Evolutionary conservation across 2,888 invertebrate genomes (phyloP).

Genomic region (Lucinisca nassula): DNA sequence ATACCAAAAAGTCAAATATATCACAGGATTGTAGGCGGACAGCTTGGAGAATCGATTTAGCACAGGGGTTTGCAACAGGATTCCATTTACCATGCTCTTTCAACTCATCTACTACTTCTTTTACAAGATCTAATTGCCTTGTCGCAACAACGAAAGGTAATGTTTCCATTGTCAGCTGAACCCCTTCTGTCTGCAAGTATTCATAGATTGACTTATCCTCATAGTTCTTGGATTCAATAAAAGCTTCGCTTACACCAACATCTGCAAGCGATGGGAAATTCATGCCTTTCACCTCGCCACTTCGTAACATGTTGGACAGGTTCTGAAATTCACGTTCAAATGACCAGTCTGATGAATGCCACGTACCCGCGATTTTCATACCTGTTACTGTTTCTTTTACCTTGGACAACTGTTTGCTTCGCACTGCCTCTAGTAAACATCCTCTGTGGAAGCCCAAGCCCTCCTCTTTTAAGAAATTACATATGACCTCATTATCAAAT

Average conservation of each 20-base stretch:
- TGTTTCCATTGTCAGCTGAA: background rate
- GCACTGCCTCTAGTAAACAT: background rate
- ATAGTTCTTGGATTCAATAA: background rate
- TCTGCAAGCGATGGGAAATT: background rate
- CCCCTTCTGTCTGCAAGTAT: background rate
- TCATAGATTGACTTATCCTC: conserved; percentile 2
- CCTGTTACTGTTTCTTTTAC: background rate
- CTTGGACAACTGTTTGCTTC: background rate
- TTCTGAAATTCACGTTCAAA: background rate
- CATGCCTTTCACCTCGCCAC: background rate
- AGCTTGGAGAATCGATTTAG: background rate
- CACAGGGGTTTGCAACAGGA: background rate
- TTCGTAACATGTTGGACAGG: background rate
- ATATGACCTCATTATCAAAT: background rate
- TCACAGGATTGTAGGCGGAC: background rate
- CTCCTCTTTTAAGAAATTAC: background rate
- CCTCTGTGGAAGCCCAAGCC: background rate
- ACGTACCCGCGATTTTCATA: background rate
- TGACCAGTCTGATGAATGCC: background rate
- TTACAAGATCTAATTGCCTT: background rate
- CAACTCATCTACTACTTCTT: background rate
- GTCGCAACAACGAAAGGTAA: background rate
- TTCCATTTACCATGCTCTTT: background rate
- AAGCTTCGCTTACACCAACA: background rate
- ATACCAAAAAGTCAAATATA: background rate